These are phyloP conservation scores for Aptenodytes patagonicus DNA, from an alignment of 2,113 vertebrate genomes.

Conservation along the genomic window DNA sequence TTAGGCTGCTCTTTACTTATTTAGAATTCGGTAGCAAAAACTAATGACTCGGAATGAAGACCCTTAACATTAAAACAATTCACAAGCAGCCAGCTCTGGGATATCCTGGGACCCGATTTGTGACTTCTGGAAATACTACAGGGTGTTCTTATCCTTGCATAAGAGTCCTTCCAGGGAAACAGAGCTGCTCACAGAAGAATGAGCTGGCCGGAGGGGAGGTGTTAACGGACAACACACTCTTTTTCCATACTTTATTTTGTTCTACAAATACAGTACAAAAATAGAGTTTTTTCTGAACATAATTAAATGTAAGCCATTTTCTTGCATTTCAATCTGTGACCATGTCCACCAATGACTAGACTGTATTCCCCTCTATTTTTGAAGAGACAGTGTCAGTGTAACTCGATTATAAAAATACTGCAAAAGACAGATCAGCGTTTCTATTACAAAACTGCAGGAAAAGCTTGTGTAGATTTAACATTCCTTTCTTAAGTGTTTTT, in stretches of 20 bases:
- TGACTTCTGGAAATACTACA: not conserved
- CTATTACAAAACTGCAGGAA: not conserved
- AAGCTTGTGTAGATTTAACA: not conserved
- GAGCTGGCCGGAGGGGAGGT: too few relatives aligned
- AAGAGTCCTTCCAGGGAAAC: not conserved
- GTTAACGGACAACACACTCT: not conserved
- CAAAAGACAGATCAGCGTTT: not conserved
- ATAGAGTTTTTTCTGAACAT: constrained; percentile 17
- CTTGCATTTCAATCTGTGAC: not conserved
- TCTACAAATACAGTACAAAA: constrained; percentile 57
- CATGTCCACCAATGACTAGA: not conserved
- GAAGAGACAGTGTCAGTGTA: not conserved
- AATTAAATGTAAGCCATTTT: constrained; percentile 3
- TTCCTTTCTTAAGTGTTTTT: not conserved
- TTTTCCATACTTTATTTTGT: constrained; percentile 25
- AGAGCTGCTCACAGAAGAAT: not conserved
- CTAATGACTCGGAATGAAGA: not conserved
- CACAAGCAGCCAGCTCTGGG: not conserved
- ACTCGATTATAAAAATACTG: not conserved
- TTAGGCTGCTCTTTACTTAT: not conserved
- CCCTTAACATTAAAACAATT: not conserved
- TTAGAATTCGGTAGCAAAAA: not conserved
- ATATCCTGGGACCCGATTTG: not conserved
- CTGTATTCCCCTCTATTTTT: not conserved
- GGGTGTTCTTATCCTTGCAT: accelerated